Percentiles rank a stretch among this genome's conserved stretches.
These are phyloP conservation scores for Perizoma flavofasciatum DNA, from an alignment of 2,888 invertebrate species.

Conservation along the genomic window DNA sequence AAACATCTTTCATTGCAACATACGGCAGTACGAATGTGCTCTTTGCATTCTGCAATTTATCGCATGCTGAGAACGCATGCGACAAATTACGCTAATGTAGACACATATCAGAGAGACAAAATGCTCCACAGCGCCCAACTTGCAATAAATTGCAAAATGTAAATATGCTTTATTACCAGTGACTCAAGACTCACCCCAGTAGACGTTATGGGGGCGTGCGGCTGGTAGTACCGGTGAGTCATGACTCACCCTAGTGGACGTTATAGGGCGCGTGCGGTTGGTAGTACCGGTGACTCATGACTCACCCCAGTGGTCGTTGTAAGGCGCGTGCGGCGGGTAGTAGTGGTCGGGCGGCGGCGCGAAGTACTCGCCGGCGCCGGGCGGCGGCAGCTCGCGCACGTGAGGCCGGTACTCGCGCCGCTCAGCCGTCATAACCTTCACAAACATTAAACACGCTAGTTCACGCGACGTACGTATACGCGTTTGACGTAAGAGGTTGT, in stretches of 20 bases:
- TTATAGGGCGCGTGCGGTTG: slow-evolving; percentile 61
- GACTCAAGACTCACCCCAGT: slow-evolving; percentile 54
- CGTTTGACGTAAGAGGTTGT: too few species aligned
- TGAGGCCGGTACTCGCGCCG: slow-evolving; percentile 91
- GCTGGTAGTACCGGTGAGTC: slow-evolving; percentile 56
- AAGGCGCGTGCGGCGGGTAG: slow-evolving; percentile 59
- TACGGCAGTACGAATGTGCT: too few species aligned
- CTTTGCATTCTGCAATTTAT: too few species aligned
- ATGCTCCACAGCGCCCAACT: too few species aligned
- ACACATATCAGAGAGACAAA: too few species aligned
- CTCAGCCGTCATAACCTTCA: slow-evolving; percentile 94
- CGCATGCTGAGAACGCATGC: too few species aligned
- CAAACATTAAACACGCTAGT: slow-evolving; percentile 4
- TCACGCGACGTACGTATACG: too few species aligned
- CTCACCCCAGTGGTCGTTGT: slow-evolving; percentile 66
- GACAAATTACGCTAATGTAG: too few species aligned
- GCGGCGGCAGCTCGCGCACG: slow-evolving; percentile 75
- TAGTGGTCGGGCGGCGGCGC: slow-evolving; percentile 78
- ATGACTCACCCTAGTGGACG: slow-evolving; percentile 60
- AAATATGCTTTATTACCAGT: too few species aligned
- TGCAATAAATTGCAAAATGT: too few species aligned
- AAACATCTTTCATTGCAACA: neutral
- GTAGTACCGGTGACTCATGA: slow-evolving; percentile 35
- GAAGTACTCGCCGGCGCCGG: slow-evolving; percentile 63
- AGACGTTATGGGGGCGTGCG: slow-evolving; percentile 64